phyloP scores from a whole-genome alignment of 2,888 invertebrate genomes.

The Eupelmus urozonus region DNA sequence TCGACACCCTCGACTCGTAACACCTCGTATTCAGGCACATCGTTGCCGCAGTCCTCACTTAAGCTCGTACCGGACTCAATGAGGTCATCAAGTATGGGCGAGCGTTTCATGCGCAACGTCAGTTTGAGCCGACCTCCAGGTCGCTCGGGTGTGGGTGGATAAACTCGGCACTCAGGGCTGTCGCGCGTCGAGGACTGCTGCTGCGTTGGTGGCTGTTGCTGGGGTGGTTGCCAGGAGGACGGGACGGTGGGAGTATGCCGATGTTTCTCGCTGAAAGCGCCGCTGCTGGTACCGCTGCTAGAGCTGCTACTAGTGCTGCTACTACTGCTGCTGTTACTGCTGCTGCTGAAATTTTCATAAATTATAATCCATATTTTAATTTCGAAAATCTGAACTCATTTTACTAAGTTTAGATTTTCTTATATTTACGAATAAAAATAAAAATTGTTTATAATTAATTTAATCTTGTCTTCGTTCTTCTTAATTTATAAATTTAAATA shows the following conservation, averaged over 20 bases:
- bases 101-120: slow-evolving; percentile 91
- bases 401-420: no score
- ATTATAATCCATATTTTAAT: no score
- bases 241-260: slow-evolving; percentile 2
- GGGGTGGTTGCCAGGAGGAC: slow-evolving; percentile 29
- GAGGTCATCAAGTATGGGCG: slow-evolving; percentile 90
- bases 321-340: slow-evolving; percentile 16
- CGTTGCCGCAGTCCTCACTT: slow-evolving; percentile 82
- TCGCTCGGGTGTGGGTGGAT: slow-evolving; percentile 80
- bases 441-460: no score
- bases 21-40: slow-evolving; percentile 90
- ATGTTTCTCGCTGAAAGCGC: not conserved
- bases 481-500: no score
- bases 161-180: slow-evolving; percentile 66
- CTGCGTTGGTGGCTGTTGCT: slow-evolving; percentile 51
- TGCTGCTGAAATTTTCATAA: not conserved
- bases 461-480: no score
- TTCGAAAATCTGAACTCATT: no score
- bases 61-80: slow-evolving; percentile 88
- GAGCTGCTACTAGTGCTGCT: not conserved
- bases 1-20: slow-evolving; percentile 88
- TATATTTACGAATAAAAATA: no score
- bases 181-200: slow-evolving; percentile 65
- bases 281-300: slow-evolving; percentile 19
- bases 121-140: slow-evolving; percentile 84